These are phyloP conservation scores for Penelope pileata DNA, from an alignment of 2,113 vertebrate genomes.

Conservation along the genomic window DNA sequence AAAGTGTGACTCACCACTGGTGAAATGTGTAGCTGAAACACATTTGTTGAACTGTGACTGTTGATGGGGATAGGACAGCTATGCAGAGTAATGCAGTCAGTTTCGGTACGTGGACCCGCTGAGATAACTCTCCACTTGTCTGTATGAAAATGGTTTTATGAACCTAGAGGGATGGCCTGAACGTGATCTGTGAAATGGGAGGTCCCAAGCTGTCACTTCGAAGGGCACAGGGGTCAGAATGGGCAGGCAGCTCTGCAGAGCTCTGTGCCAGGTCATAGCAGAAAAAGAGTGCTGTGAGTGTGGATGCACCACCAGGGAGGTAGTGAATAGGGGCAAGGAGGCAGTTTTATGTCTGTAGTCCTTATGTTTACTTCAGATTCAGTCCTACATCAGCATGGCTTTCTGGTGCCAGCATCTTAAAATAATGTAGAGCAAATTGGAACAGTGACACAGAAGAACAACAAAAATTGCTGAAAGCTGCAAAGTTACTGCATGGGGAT, in stretches of 20 bases:
- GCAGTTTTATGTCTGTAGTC: neutral
- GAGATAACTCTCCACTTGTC: neutral
- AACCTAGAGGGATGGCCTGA: neutral
- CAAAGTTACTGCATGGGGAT: neutral
- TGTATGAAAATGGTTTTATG: neutral
- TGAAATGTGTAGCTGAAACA: neutral
- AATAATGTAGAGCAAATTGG: neutral
- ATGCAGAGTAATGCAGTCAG: neutral
- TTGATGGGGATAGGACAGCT: neutral
- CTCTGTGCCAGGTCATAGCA: neutral
- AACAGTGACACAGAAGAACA: neutral
- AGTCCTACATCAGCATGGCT: neutral
- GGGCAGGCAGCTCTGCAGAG: neutral
- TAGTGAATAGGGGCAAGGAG: neutral
- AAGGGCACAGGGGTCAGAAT: neutral
- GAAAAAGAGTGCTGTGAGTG: neutral
- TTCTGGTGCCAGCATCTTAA: neutral
- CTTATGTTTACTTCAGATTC: neutral
- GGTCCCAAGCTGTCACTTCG: neutral
- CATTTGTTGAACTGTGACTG: neutral
- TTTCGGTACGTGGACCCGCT: neutral
- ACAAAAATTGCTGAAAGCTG: slow-evolving; percentile 1
- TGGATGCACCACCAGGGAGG: neutral
- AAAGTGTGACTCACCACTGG: neutral
- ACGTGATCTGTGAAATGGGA: neutral